Evolutionary conservation across 2,888 invertebrate species (phyloP).

Genomic region (Lithophane leautieri): DNA sequence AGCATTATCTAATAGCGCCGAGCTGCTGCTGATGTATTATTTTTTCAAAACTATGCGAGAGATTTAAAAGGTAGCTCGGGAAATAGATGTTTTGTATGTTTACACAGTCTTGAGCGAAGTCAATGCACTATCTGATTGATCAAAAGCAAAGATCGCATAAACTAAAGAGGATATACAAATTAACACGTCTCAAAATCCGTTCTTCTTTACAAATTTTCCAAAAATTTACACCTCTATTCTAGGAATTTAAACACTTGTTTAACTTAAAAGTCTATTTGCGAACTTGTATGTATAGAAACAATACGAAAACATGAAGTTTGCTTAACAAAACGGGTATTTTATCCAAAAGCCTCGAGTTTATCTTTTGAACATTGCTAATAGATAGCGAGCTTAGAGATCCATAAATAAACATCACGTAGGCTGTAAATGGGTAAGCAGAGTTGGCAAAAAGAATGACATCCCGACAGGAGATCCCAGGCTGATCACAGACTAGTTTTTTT

Average conservation of each 20-base stretch:
- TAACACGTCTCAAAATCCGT: constrained; percentile 33
- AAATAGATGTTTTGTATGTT: constrained; percentile 15
- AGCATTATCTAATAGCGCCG: constrained; percentile 27
- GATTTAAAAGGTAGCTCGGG: background rate
- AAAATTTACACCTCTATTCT: constrained; percentile 50
- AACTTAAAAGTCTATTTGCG: constrained; percentile 47
- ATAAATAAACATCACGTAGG: constrained; percentile 82
- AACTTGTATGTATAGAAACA: constrained; percentile 45
- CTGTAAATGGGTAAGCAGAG: constrained; percentile 78
- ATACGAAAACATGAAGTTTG: constrained; percentile 44
- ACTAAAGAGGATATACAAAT: constrained; percentile 45
- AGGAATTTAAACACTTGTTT: constrained; percentile 44
- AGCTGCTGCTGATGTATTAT: constrained; percentile 15
- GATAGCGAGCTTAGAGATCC: constrained; percentile 69
- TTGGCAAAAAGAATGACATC: constrained; percentile 75
- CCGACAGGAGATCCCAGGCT: constrained; percentile 55
- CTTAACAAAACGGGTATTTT: constrained; percentile 34
- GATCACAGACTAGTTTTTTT: constrained; percentile 63
- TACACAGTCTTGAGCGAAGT: constrained; percentile 18
- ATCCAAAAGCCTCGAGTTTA: constrained; percentile 21
- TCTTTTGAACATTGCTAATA: constrained; percentile 56
- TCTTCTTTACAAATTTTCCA: constrained; percentile 35
- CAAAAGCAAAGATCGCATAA: constrained; percentile 40
- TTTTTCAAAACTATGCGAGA: constrained; percentile 14
- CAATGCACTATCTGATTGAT: constrained; percentile 26